Base-by-base conservation (phyloP, 2,113 vertebrate genomes). In the Percopsis transmontana region DNA sequence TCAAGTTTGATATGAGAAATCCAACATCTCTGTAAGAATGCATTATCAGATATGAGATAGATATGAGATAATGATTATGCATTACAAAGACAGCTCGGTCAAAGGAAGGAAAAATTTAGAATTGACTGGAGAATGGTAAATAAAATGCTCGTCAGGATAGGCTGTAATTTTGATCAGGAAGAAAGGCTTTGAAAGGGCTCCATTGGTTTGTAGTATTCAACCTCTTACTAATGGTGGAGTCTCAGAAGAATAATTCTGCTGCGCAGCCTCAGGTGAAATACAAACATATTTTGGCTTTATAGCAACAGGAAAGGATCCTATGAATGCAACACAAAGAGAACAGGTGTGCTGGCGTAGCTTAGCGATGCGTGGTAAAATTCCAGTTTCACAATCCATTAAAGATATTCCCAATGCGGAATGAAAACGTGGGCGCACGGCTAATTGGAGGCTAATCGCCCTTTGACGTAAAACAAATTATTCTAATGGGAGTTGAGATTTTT, bases 31-130 rank as follows among this genome's bases (percentile, higher is more conserved):
- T 72, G 21, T 70, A 65, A 42, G 68, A 72, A 51, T 33, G 27
- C 69, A 62, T 79, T 65, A 69, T 74, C 76, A 70, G 73, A 80
- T 82, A 69, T 38, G 60, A n/a, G 47, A 72, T 55, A 50, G n/a
- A n/a, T n/a, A n/a, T n/a, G n/a, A n/a, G n/a, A n/a, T n/a, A n/a
- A n/a, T 50, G 66, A 69, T 60, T 62, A n/a, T 53, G 57, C 2
- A 12, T 10, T 50, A 58, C 57, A 71, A 19, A 72, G 63, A 65
- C 58, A 45, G 42, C 41, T 12, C 19, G 57, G 55, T 65, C 58
- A 62, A 52, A 63, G 52, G 51, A 62, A 71, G 51, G 44, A 33
- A 68, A 80, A 58, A 77, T 70, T 75, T 12, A 52, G 68, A 67
- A 70, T 68, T 42, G 58, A 15, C 44, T 45, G 54, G 21, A 40